Base-by-base conservation (phyloP, 2,797 vertebrate genomes). In the Luscinia megarhynchos region DNA sequence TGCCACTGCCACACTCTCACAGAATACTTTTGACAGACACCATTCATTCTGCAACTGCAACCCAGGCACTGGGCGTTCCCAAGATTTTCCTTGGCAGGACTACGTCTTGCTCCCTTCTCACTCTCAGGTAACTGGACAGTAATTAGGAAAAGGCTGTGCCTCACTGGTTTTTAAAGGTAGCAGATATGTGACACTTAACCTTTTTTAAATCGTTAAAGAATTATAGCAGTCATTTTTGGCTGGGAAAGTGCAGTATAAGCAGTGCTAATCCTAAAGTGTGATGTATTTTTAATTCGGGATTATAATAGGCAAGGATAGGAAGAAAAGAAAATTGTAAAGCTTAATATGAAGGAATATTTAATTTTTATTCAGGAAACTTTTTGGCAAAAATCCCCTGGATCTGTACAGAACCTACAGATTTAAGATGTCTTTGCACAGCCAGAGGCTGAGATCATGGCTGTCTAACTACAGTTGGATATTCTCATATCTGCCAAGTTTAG, bases 381-480 rank as follows among this genome's bases (percentile, higher is more conserved):
- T 87, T 97, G 95, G 95, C 94, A 94, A 91, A 93, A 94, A 70
- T 91, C 70, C 88, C 46, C 85, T 96, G 95, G 91, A 96, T 95
- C 87, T 90, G 85, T 57, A 84, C 24, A 61, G 82, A 93, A 96
- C 89, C 91, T 96, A 94, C 95, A 94, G 89, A 94, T 95, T 94
- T 94, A 91, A 96, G 89, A 96, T 87, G 74, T 94, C 95, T 96
- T 88, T 96, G 63, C 91, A 84, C 89, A 94, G 94, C 94, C 94
- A 96, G 93, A 93, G 89, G 91, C 95, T 97, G 95, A 97, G 94
- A 95, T 96, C 96, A 96, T 94, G 91, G 83, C 94, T 96, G 91
- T 94, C 91, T 95, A 94, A 95, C 92, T 95, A 73, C 84, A 75
- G 82, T 92, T 88, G 94, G 84, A 96, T 95, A 93, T 78, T 91